Conservation (phyloP, 1,140 invertebrate species). For the Drosophila erecta region DNA sequence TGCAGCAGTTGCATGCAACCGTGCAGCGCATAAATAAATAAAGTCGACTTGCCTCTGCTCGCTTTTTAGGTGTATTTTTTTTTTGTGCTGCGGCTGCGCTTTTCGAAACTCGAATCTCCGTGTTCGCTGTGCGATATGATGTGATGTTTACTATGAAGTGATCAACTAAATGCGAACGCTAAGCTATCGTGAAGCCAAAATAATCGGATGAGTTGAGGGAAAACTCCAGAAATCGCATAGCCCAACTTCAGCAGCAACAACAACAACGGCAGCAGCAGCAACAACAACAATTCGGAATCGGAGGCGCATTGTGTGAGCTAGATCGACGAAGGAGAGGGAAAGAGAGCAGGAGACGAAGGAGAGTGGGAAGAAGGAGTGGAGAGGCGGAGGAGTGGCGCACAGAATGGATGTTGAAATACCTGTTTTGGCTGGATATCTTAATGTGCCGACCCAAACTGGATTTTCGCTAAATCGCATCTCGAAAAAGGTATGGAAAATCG, state of each 20-base stretch:
- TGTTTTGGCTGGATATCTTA: slow-evolving; percentile 83
- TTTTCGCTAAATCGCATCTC: slow-evolving; percentile 84
- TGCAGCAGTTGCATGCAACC: background rate
- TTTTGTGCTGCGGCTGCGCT: slow-evolving; percentile 48
- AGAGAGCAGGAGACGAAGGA: slow-evolving; percentile 25
- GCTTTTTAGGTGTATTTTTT: slow-evolving; percentile 43
- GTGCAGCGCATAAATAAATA: slow-evolving; percentile 67
- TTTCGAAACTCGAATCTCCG: slow-evolving; percentile 4
- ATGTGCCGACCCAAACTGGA: slow-evolving; percentile 84
- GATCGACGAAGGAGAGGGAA: slow-evolving; percentile 14
- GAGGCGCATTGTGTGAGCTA: slow-evolving; percentile 36
- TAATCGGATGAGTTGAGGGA: slow-evolving; percentile 22
- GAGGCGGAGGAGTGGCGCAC: slow-evolving; percentile 47
- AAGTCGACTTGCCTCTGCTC: slow-evolving; percentile 45
- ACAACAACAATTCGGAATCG: slow-evolving; percentile 16
- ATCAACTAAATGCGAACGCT: background rate
- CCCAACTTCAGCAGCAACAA: slow-evolving; percentile 11
- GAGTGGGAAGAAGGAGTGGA: slow-evolving; percentile 40
- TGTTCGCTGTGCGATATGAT: slow-evolving; percentile 14
- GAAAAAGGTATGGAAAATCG: slow-evolving; percentile 75
- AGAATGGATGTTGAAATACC: slow-evolving; percentile 84
- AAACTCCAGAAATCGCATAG: slow-evolving; percentile 35
- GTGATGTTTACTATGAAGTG: slow-evolving; percentile 63
- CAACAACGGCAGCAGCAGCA: background rate
- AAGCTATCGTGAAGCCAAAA: background rate